Base-by-base conservation (phyloP, 2,113 vertebrate species). In the Dermatemys mawii region DNA sequence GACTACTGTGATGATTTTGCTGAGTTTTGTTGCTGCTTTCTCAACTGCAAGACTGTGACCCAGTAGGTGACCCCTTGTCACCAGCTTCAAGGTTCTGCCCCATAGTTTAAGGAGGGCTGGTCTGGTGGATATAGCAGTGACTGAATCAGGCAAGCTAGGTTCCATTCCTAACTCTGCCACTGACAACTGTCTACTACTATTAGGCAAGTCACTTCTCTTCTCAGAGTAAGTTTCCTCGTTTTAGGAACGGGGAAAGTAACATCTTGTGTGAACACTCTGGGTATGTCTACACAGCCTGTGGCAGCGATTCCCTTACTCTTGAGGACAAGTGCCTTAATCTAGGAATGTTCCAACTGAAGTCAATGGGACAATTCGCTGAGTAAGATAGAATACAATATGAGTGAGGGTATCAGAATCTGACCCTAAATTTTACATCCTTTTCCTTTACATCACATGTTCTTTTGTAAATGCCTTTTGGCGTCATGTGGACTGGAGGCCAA, bases 71-170 rank as follows among this genome's bases (percentile, higher is more conserved):
- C 76, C 78, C 49, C 1, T 63, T 81, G 70, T 5, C 80, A 12
- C 44, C 93, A n/a, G 84, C 48, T 81, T 46, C 44, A 0, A 0
- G 2, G 27, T 4, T 67, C n/a, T 1, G 1, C 11, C n/a, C 49
- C 22, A 27, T n/a, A 86, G 54, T 78, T 70, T 81, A 35, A 85
- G 89, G 76, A 55, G 48, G 24, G 50, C 13, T 1, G 14, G 35
- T 21, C 53, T 87, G 3, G 53, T 41, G 49, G 44, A 26, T 54
- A 14, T 1, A 5, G 60, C 3, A 51, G 48, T 0, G 3, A 6
- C 50, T 90, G 70, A 85, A 50, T 32, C 60, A 29, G n/a, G 57
- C 29, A 49, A 44, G 1, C 11, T 11, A 4, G n/a, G 55, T 2
- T 78, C 67, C 89, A 11, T 48, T 50, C 80, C 87, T 44, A 44